Evolutionary conservation across 2,113 vertebrate genomes (phyloP).

Genomic region (Lynx canadensis): DNA sequence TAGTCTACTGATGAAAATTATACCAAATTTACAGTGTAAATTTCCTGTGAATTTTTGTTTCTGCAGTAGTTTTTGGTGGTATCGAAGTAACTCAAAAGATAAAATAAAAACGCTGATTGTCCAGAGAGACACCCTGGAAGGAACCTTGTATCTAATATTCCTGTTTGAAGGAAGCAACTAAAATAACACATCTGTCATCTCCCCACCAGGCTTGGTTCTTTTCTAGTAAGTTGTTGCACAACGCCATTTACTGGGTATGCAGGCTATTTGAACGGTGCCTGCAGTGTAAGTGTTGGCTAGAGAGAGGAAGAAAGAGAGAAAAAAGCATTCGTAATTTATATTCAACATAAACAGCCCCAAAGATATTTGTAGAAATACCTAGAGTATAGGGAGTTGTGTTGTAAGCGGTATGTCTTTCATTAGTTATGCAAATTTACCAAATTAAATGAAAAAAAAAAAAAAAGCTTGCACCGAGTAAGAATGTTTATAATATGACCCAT

Average conservation of each 20-base stretch:
- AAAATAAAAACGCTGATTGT: slow-evolving; percentile 52
- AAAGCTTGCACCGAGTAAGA: background rate
- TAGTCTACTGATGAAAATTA: background rate
- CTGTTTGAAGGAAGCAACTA: slow-evolving; percentile 80
- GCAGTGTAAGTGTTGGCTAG: slow-evolving; percentile 54
- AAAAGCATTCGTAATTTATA: slow-evolving; percentile 72
- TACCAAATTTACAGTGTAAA: background rate
- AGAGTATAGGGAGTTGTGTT: slow-evolving; percentile 44
- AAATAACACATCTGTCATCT: slow-evolving; percentile 77
- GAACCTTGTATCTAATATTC: slow-evolving; percentile 57
- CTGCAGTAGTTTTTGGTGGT: background rate
- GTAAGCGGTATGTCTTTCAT: slow-evolving; percentile 37
- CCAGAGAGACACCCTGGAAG: slow-evolving; percentile 63
- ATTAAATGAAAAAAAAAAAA: background rate
- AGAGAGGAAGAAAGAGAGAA: slow-evolving; percentile 56
- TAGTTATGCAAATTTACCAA: slow-evolving; percentile 59
- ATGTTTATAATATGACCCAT: background rate
- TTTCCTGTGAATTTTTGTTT: background rate
- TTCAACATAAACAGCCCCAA: slow-evolving; percentile 71
- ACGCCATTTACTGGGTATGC: slow-evolving; percentile 60
- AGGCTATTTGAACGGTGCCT: slow-evolving; percentile 54
- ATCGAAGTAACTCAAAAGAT: slow-evolving; percentile 12
- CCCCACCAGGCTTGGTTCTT: slow-evolving; percentile 72
- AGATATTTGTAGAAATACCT: slow-evolving; percentile 63
- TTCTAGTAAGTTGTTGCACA: slow-evolving; percentile 70